Evolutionary conservation across 2,888 invertebrate genomes (phyloP), one percentile per base, ranked within the genome.

Genomic region (Ophion slaviceki): DNA sequence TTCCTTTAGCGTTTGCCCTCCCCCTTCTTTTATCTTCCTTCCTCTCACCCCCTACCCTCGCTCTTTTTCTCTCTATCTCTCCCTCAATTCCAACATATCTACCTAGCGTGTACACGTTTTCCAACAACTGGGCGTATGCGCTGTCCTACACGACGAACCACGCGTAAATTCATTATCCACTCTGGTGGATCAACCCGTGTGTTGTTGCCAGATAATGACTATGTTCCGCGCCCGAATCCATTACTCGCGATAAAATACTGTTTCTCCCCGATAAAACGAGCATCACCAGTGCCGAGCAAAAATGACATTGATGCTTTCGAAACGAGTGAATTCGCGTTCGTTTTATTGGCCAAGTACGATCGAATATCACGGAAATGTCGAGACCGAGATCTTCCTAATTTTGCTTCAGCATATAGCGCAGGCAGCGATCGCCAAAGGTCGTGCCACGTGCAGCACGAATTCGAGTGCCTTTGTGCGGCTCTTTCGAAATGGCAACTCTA

Each of bases 111-210:
- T 66, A 20, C 36, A 8, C 17, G 45, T 47, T 32, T 20, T 53
- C 7, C 32, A 61, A 67, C 47, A 72, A 57, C 40, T 61, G 64
- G 57, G 40, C 20, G 64, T 57, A 36, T 77, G 66, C 62, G 53
- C 28, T 72, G 57, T 71, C 64, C 24, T 14, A 45, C 82, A 66
- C 66, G 82, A 61, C 64, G 40, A 57, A 40, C 53, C 71, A 71
- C 70, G 53, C 78, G 77, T 77, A 70, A 67, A 74, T 79, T 70
- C 70, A 76, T 77, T 77, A 77, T 77, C 82, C 64, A 77, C 14
- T 62, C 53, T 36, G 53, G 24, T 80, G 74, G 74, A 75, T 62
- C 62, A 62, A 20, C 61, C 45, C 20, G 61, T 32, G 70, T 79
- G 47, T 70, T 59, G 68, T 76, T 47, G 40, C 36, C 70, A 40